Evolutionary conservation across 2,888 invertebrate genomes (phyloP).

Genomic region (Caenorhabditis sp.): DNA sequence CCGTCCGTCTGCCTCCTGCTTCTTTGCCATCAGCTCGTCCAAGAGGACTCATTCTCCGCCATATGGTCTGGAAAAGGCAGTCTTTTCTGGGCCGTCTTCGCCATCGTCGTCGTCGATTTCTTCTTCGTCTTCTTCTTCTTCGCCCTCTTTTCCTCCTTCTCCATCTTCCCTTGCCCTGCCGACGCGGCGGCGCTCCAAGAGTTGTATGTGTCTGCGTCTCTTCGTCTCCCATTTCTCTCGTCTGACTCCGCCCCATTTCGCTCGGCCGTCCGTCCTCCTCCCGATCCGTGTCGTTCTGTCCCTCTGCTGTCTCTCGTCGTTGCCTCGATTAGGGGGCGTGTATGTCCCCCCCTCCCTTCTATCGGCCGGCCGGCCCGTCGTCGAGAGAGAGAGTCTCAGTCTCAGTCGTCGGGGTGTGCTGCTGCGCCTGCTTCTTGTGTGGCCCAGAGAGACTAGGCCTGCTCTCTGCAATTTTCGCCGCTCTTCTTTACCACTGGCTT

Average conservation of each 20-base stretch:
- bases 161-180: slow-evolving; percentile 31
- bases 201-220: slow-evolving; percentile 56
- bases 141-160: slow-evolving; percentile 11
- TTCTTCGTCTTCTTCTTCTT: slow-evolving; percentile 20
- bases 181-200: too few relatives aligned
- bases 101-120: not conserved
- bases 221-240: slow-evolving; percentile 47
- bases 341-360: slow-evolving; percentile 43
- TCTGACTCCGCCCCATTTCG: slow-evolving; percentile 33
- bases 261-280: slow-evolving; percentile 45
- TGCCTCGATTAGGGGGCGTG: slow-evolving; percentile 62
- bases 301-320: slow-evolving; percentile 58
- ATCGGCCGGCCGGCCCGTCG: slow-evolving; percentile 40
- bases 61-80: slow-evolving; percentile 43
- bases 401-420: slow-evolving; percentile 39
- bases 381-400: slow-evolving; percentile 54
- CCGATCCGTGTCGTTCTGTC: slow-evolving; percentile 60
- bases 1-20: not conserved
- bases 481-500: not conserved
- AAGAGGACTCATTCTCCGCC: not conserved
- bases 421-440: slow-evolving; percentile 48
- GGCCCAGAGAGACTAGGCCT: slow-evolving; percentile 38
- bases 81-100: slow-evolving; percentile 4
- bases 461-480: slow-evolving; percentile 15
- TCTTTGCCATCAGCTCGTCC: too few relatives aligned